phyloP scores from a whole-genome alignment of 2,888 invertebrate species.

The Drosophila mayaguana region DNA sequence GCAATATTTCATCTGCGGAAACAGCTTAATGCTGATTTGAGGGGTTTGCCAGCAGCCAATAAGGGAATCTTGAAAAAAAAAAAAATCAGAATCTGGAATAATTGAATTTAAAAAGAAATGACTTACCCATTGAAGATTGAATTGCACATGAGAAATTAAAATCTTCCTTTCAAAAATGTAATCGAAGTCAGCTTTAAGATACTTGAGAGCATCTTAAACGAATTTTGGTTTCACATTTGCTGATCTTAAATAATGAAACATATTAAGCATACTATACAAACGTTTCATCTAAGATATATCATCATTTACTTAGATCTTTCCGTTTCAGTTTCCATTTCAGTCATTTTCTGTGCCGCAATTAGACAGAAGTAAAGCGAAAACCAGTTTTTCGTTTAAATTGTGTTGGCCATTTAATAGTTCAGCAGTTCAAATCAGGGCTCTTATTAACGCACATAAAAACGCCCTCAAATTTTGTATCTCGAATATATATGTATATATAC shows the following conservation, averaged over 20 bases:
- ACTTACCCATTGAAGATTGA: background rate
- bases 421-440: conserved; percentile 3
- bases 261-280: too few relatives aligned
- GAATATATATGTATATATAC: conserved; percentile 19
- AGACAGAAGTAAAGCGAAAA: conserved; percentile 1
- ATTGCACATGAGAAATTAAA: background rate
- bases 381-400: conserved; percentile 10
- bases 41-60: background rate
- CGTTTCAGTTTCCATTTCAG: too few relatives aligned
- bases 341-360: conserved; percentile 17
- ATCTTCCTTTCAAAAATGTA: too few relatives aligned
- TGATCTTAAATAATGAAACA: too few relatives aligned
- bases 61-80: background rate
- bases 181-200: too few relatives aligned
- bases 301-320: too few relatives aligned
- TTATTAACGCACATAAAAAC: conserved; percentile 14
- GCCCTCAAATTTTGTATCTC: background rate
- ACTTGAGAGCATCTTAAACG: too few relatives aligned
- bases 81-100: background rate
- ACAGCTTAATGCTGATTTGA: background rate
- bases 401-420: conserved; percentile 16
- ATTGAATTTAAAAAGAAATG: background rate
- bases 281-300: too few relatives aligned
- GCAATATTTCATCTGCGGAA: background rate
- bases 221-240: too few relatives aligned